phyloP scores from a whole-genome alignment of 2,797 vertebrate species.

The Erethizon dorsatum region DNA sequence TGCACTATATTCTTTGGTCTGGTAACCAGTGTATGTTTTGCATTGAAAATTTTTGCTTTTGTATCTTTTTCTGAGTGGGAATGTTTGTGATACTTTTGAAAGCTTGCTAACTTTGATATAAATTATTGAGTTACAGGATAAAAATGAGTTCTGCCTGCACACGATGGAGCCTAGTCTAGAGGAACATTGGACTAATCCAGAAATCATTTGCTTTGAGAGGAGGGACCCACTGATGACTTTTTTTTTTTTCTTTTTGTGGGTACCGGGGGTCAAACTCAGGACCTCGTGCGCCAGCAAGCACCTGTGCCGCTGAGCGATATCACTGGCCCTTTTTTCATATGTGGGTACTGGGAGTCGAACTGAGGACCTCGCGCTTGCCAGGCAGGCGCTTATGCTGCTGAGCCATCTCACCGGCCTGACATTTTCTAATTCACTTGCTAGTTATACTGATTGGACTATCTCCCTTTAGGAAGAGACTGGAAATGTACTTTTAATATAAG shows the following conservation, averaged over 20 bases:
- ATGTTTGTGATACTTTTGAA: slow-evolving; percentile 26
- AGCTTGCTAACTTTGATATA: slow-evolving; percentile 20
- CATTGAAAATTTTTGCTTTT: slow-evolving; percentile 26
- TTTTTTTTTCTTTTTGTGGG: too few species aligned
- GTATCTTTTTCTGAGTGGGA: slow-evolving; percentile 12
- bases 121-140: neutral
- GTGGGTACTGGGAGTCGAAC: too few species aligned
- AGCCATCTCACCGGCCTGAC: neutral
- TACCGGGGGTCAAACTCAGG: too few species aligned
- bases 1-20: neutral
- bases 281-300: too few species aligned
- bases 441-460: neutral
- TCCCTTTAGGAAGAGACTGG: neutral
- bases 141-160: neutral
- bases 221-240: neutral
- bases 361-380: too few species aligned
- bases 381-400: too few species aligned
- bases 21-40: neutral
- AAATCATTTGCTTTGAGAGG: slow-evolving; percentile 39
- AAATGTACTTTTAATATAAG: neutral
- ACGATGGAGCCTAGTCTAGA: slow-evolving; percentile 20
- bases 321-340: too few species aligned
- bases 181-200: slow-evolving; percentile 9
- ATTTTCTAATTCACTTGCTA: slow-evolving; percentile 27
- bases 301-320: too few species aligned